A percentile compares a stretch with the other conserved stretches of the same genome.
Evolutionary conservation across 2,797 vertebrate species (phyloP).

Genomic region (Sebastes steindachneri): DNA sequence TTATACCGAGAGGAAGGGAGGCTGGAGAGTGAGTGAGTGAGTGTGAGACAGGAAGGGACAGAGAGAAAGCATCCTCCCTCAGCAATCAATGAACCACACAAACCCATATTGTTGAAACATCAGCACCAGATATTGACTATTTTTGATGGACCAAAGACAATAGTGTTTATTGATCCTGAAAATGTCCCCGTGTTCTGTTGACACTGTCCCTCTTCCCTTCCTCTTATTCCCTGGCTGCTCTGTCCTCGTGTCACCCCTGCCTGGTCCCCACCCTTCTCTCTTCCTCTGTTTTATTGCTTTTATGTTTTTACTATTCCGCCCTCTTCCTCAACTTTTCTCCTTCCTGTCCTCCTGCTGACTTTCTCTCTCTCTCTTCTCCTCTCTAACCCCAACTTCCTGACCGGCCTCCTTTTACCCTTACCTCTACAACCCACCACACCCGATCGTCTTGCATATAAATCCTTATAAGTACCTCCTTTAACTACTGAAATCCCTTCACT

Average conservation of each 20-base stretch:
- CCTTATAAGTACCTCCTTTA: not conserved
- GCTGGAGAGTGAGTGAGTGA: constrained; percentile 11
- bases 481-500: fast-evolving
- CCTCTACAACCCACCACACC: not conserved
- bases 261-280: not conserved
- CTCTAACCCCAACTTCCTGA: not conserved
- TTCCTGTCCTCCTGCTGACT: not conserved
- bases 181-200: constrained; percentile 27
- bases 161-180: constrained; percentile 46
- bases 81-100: constrained; percentile 34
- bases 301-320: not conserved
- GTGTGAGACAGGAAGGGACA: not conserved
- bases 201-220: not conserved
- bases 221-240: not conserved
- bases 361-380: not conserved
- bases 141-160: constrained; percentile 54
- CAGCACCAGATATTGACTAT: constrained; percentile 45
- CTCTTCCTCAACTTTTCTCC: not conserved
- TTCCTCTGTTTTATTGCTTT: constrained; percentile 1
- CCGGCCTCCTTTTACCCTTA: not conserved
- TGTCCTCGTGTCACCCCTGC: not conserved
- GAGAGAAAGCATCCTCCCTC: constrained; percentile 29
- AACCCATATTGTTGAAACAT: constrained; percentile 41
- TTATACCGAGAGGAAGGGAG: constrained; percentile 36
- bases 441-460: not conserved